A percentile compares a stretch with the other conserved stretches of the same genome.
Conservation (phyloP, 2,797 vertebrate species). For the Argentina silus region DNA sequence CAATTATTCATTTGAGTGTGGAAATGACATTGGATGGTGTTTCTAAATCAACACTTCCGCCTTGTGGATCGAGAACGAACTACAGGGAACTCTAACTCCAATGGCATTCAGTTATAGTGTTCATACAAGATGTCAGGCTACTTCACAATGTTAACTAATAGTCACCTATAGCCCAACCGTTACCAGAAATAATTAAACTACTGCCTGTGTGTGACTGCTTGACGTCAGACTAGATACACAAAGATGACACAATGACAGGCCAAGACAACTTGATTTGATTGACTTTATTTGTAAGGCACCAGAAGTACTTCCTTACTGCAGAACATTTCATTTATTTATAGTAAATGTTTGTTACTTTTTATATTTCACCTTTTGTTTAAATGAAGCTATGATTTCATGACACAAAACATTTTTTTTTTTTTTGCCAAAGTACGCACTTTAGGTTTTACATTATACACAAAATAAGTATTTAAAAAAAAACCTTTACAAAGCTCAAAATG, state of each 20-base stretch:
- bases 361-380: slow-evolving; percentile 68
- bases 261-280: slow-evolving; percentile 67
- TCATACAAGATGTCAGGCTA: not conserved
- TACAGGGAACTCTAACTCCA: slow-evolving; percentile 16
- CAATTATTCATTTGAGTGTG: slow-evolving; percentile 42
- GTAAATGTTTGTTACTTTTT: slow-evolving; percentile 75
- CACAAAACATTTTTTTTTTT: slow-evolving; percentile 71
- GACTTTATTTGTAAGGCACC: slow-evolving; percentile 84
- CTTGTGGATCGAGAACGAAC: slow-evolving; percentile 65
- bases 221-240: not conserved
- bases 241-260: not conserved
- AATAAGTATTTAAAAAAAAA: slow-evolving; percentile 79
- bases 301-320: slow-evolving; percentile 83
- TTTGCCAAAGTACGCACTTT: slow-evolving; percentile 77
- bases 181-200: not conserved
- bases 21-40: slow-evolving; percentile 6
- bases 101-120: not conserved
- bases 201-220: not conserved
- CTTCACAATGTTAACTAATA: not conserved
- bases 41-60: slow-evolving; percentile 71
- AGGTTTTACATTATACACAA: slow-evolving; percentile 82
- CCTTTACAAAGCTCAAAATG: slow-evolving; percentile 78
- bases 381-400: slow-evolving; percentile 77
- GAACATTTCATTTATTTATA: slow-evolving; percentile 80
- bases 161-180: too few relatives aligned